Conservation (phyloP, 2,888 invertebrate species). For the Trichopoda pennipes region DNA sequence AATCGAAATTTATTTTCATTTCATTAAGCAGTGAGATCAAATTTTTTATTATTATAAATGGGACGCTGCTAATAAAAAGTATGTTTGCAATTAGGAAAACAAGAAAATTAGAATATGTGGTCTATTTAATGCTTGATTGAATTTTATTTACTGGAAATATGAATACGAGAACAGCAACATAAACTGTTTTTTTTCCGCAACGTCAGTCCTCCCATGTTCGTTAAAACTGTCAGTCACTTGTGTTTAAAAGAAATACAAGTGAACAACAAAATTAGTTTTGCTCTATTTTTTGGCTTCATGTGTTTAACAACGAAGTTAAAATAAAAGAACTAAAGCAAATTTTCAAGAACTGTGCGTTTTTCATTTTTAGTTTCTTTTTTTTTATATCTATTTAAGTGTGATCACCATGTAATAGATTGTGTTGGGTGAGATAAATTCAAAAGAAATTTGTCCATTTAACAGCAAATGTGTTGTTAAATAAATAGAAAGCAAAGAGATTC, state of each 20-base stretch:
- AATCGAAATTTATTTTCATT: background rate
- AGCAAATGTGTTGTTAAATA: background rate
- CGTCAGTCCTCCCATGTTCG: background rate
- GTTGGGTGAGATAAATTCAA: constrained; percentile 13
- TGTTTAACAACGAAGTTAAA: constrained; percentile 8
- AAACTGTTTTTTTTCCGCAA: background rate
- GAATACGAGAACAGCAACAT: constrained; percentile 16
- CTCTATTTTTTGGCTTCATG: constrained; percentile 8
- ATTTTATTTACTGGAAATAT: constrained; percentile 58
- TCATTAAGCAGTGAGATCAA: background rate
- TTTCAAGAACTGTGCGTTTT: constrained; percentile 40
- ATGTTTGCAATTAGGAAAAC: constrained; percentile 9
- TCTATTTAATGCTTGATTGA: constrained; percentile 62
- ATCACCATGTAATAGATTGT: constrained; percentile 25
- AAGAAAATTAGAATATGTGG: constrained; percentile 44
- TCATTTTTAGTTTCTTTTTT: background rate
- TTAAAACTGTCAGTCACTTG: constrained; percentile 46
- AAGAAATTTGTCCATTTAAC: background rate
- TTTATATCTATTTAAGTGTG: constrained; percentile 1
- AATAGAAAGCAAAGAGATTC: background rate
- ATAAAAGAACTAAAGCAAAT: constrained; percentile 10
- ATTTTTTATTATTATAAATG: background rate
- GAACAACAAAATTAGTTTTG: constrained; percentile 7
- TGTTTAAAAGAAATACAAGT: constrained; percentile 19
- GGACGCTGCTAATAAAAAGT: constrained; percentile 7